phyloP scores from a whole-genome alignment of 2,888 invertebrate genomes.

The Papilio demoleus region DNA sequence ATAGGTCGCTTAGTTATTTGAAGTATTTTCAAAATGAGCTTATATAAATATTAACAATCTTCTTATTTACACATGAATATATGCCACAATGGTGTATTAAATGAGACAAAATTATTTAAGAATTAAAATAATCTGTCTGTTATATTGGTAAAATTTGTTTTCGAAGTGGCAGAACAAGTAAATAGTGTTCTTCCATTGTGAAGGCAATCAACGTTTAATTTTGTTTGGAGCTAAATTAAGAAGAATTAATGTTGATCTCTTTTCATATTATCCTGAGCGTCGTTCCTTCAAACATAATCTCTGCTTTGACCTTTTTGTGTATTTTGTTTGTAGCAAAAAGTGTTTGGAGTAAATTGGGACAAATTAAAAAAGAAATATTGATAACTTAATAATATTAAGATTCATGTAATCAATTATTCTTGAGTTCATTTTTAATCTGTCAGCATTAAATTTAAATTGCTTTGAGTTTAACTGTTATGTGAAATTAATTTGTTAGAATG shows the following conservation, averaged over 20 bases:
- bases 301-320: conserved; percentile 5
- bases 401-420: no score
- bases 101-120: background rate
- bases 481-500: no score
- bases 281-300: conserved; percentile 6
- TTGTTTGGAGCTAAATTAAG: conserved; percentile 5
- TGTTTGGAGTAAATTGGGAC: no score
- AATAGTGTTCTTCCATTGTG: background rate
- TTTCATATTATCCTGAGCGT: conserved; percentile 6
- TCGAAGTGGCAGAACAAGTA: background rate
- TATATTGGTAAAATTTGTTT: background rate
- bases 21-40: background rate
- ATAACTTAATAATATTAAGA: background rate
- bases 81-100: no score
- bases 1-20: background rate
- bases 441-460: no score
- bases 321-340: background rate
- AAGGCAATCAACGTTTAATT: background rate
- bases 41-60: background rate
- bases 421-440: no score
- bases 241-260: conserved; percentile 12
- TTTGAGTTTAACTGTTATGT: no score
- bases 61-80: no score
- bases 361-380: no score
- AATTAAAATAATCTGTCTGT: no score